A percentile compares a stretch with the other conserved stretches of the same genome.
Evolutionary conservation across 2,888 invertebrate genomes (phyloP).

Genomic region (Drosophila sordidapex): DNA sequence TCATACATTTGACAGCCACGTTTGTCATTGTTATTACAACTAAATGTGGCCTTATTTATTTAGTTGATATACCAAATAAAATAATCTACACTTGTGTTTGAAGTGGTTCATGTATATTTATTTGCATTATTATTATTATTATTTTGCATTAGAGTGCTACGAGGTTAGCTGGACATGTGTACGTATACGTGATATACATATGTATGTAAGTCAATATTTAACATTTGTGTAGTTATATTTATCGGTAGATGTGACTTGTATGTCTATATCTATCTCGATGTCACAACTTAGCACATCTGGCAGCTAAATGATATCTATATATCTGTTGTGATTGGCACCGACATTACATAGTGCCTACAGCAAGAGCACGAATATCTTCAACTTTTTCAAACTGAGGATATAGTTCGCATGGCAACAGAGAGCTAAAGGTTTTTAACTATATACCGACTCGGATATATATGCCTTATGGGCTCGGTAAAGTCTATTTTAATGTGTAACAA

Average conservation of each 20-base stretch:
- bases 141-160: not conserved
- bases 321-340: not conserved
- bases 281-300: not conserved
- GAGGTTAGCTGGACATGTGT: not conserved
- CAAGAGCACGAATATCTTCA: not conserved
- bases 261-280: not conserved
- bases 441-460: not conserved
- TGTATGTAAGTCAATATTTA: not conserved
- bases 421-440: not conserved
- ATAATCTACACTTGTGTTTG: not conserved
- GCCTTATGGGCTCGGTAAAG: not conserved
- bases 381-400: not conserved
- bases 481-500: not conserved
- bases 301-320: not conserved
- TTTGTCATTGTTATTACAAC: slow-evolving; percentile 5
- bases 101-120: not conserved
- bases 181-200: not conserved
- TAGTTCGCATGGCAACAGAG: not conserved
- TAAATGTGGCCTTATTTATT: slow-evolving; percentile 1
- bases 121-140: not conserved
- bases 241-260: not conserved
- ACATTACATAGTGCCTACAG: not conserved
- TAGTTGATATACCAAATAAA: not conserved
- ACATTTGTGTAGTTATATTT: not conserved
- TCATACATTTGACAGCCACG: slow-evolving; percentile 22